Evolutionary conservation across 2,797 vertebrate species (phyloP).

Genomic region (Basileuterus tristriatus): DNA sequence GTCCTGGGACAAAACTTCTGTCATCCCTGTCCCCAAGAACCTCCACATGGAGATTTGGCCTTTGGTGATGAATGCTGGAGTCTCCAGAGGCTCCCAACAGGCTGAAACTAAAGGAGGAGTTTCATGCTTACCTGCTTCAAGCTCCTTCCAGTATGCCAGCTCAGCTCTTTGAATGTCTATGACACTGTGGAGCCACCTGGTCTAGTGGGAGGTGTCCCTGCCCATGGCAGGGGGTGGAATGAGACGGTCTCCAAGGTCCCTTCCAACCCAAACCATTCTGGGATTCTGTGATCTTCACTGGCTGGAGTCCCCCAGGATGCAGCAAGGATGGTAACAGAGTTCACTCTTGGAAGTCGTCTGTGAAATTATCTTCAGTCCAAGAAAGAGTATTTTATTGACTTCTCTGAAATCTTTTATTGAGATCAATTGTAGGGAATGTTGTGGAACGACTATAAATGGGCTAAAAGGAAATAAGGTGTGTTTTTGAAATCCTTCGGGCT

Average conservation of each 20-base stretch:
- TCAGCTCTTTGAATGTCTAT: background rate
- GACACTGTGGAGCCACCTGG: background rate
- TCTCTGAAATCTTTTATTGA: background rate
- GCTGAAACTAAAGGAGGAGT: background rate
- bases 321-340: background rate
- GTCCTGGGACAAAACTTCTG: background rate
- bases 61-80: slow-evolving; percentile 9
- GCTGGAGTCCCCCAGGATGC: background rate
- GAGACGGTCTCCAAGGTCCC: background rate
- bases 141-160: background rate
- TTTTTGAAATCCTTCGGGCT: background rate
- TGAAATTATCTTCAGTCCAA: background rate
- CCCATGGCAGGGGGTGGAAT: background rate
- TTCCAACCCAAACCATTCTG: background rate
- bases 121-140: background rate
- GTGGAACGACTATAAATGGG: background rate
- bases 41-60: background rate
- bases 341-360: background rate
- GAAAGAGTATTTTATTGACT: background rate
- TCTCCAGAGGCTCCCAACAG: background rate
- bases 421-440: background rate
- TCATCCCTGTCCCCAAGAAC: background rate
- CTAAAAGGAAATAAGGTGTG: background rate
- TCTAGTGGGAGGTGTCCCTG: background rate
- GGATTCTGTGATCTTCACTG: background rate